These are phyloP conservation scores for Brenthis hecate DNA, from an alignment of 2,888 invertebrate genomes.

Conservation along the genomic window DNA sequence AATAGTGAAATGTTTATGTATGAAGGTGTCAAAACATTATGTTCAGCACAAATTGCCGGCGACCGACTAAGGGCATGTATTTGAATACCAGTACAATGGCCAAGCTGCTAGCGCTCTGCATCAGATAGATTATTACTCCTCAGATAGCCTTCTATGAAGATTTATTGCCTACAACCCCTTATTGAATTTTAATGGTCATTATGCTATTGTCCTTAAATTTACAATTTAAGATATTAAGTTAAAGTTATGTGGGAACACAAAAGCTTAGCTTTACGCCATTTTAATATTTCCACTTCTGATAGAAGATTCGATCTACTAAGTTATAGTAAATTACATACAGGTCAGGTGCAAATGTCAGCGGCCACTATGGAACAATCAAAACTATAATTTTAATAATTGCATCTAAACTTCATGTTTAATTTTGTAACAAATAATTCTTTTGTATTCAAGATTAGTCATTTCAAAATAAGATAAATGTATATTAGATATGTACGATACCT, in stretches of 20 bases:
- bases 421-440: slow-evolving; percentile 27
- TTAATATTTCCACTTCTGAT: slow-evolving; percentile 50
- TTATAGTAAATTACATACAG: slow-evolving; percentile 45
- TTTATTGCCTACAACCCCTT: slow-evolving; percentile 70
- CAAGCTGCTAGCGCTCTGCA: slow-evolving; percentile 55
- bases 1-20: slow-evolving; percentile 70
- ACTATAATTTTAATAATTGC: slow-evolving; percentile 33
- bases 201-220: slow-evolving; percentile 60
- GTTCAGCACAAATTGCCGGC: slow-evolving; percentile 71
- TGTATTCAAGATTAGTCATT: slow-evolving; percentile 1
- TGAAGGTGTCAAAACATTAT: slow-evolving; percentile 76
- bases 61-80: slow-evolving; percentile 70
- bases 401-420: slow-evolving; percentile 30
- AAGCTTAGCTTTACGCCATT: slow-evolving; percentile 49
- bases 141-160: slow-evolving; percentile 79
- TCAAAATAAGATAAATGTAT: background rate
- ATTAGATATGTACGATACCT: background rate
- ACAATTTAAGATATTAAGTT: slow-evolving; percentile 41
- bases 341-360: slow-evolving; percentile 50
- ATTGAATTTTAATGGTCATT: slow-evolving; percentile 77
- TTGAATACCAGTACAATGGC: slow-evolving; percentile 72
- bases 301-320: slow-evolving; percentile 54
- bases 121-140: slow-evolving; percentile 75
- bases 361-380: slow-evolving; percentile 23
- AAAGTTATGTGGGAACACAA: slow-evolving; percentile 45